Evolutionary conservation across 1,140 invertebrate genomes (phyloP), one percentile per base, ranked within the genome.

Genomic region (Scylla paramamosain): DNA sequence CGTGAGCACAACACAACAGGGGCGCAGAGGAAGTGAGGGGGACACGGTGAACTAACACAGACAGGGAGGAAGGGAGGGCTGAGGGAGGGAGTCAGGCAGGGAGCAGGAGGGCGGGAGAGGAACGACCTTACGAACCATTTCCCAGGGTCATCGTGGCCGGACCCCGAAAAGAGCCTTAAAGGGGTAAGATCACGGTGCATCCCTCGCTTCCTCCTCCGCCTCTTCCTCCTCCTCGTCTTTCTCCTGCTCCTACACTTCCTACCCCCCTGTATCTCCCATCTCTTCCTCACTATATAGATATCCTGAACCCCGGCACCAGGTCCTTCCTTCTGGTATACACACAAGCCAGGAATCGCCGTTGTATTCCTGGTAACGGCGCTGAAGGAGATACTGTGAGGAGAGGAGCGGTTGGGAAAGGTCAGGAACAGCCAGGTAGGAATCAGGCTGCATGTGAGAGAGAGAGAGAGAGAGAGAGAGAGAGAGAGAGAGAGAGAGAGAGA

Each of bases 131-230:
- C 20, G 25, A 77, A 77, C 67, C 67, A 77, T 77, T n/a, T 77
- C 67, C 67, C 67, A 77, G 67, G 67, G 67, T 77, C 67, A 77
- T 77, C 67, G 67, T 20, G 25, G 25, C 67, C 67, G 67, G 25
- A 77, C 67, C 67, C 67, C 67, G 52, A 77, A 77, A 77, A 77
- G 67, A 77, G 20, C 20, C 39, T 90, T 90, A 90, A 90, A 90
- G 88, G 45, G 48, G 88, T 52, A 46, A n/a, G 28, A 28, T 90
- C 45, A 48, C 88, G 88, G 28, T 25, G 48, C 16, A 28, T 28
- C 28, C 87, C 16, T 46, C 86, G 45, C 31, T 31, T 52, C 31
- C 88, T 52, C 14, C 0, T 29, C 32, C 7, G 25, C 4, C 28
- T 84, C 83, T 20, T 84, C 20, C 20, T 32, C 83, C 83, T 28